Base-by-base conservation (phyloP, 2,797 vertebrate species). In the Champsocephalus gunnari region DNA sequence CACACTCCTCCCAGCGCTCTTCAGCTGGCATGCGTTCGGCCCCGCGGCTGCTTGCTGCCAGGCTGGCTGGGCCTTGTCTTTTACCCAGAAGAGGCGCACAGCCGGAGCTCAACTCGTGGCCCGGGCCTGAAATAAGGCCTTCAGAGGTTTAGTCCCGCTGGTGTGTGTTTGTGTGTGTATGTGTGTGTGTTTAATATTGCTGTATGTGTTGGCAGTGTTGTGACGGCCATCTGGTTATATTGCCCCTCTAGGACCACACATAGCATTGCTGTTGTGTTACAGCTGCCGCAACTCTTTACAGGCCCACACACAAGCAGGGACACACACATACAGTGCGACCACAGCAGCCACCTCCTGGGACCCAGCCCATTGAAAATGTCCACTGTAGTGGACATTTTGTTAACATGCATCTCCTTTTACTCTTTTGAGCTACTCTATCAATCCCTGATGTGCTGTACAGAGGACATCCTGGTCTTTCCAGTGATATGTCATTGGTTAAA, bases 171-270 rank as follows among this genome's bases (percentile, higher is more conserved):
- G 58, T 81, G 67, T 73, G 51, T 68, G 14, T 63, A 53, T 66
- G 74, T 85, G 71, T 84, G 71, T 88, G 73, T 84, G 73, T 84
- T 79, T 87, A 84, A 84, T 83, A 85, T 79, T n/a, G 41, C 66
- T 88, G 68, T 89, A 61, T 87, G 66, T 82, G 80, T 90, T 93
- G 91, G 87, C 88, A 84, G 73, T 62, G 61, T 79, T 82, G 78
- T 79, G 74, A 79, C 84, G 89, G 89, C 94, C 94, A 95, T 95
- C 93, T 95, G 94, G 83, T 86, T 73, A 67, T 84, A 82, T 88
- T 88, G 91, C 88, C 89, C 87, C 89, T 92, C 50, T 82, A 92
- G 91, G 89, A 93, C 89, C 71, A 80, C 79, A 89, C 87, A 84
- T 79, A 84, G 76, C 79, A 86, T 77, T 73, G 84, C 71, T 82